Base-by-base conservation (phyloP, 2,797 vertebrate species). In the Lagocephalus sceleratus region DNA sequence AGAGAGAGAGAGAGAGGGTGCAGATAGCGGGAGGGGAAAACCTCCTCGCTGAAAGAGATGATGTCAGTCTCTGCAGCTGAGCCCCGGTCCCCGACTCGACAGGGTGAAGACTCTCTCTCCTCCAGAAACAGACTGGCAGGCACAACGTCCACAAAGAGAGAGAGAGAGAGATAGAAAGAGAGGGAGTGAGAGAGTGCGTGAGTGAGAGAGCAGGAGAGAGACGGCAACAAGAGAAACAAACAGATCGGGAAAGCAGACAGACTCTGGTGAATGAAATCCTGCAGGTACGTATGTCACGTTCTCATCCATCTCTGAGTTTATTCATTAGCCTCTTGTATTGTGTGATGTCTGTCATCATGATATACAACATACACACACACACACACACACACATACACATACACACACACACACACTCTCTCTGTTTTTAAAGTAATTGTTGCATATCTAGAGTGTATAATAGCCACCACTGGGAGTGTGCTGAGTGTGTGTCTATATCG, bases 51-150 rank as follows among this genome's bases (percentile, higher is more conserved):
- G 87, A 89, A 88, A 88, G 85, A 79, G 90, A 91, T 92, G 90
- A 92, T 92, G 91, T 92, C 91, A 92, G 90, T 90, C 89, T 91
- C 89, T 90, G 90, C 90, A 90, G 89, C 89, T 90, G 89, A 91
- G 90, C 87, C 85, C 80, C 53, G 76, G 70, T 88, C 82, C 82
- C 79, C 75, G 79, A 79, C 83, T 86, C 79, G 76, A 84, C 73
- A 69, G 71, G 80, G 70, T 73, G 82, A 84, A 83, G 81, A 87
- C 80, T 79, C 75, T 68, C 72, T 68, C 72, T 82, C 78, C 79
- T 81, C 74, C 77, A 82, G 73, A 83, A 83, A 55, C 53, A 59
- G 54, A 63, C 67, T 42, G 73, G 67, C 63, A 68, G 57, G 29
- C 63, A 69, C 60, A 55, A 54, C 63, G 70, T 51, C 19, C 64